Base-by-base conservation (phyloP, 2,113 vertebrate species). In the Helogale parvula region DNA sequence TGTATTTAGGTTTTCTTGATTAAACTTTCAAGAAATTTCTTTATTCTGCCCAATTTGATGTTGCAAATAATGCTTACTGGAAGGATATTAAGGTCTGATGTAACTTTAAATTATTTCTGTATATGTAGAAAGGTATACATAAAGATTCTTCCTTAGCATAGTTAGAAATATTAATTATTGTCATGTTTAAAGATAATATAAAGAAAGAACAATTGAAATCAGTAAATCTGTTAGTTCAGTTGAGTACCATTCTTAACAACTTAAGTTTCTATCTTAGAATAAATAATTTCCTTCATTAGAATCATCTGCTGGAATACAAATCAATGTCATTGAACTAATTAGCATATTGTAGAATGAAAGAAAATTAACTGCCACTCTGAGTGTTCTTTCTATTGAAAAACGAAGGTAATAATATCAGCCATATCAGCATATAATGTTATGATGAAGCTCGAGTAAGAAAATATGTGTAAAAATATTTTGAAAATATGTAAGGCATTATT, bases 201-300 rank as follows among this genome's bases (percentile, higher is more conserved):
- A 93, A 74, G 33, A 82, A 87, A 93, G 23, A 7, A 66, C 7
- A 63, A 89, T 52, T 94, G 80, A 60, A 89, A 50, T 54, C 74
- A 72, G 2, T 52, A 85, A 85, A 68, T 47, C 21, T 76, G 9
- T 52, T 81, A 66, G 23, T 92, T 92, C 11, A 68, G 3, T 41
- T 77, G 15, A 16, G 65, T 19, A 57, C 29, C 2, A 80, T 79
- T 72, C 77, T 95, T 84, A 79, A 13, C 10, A 77, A 15, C 2
- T 92, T 85, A 92, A 93, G 63, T 54, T 76, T 94, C 27, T 66
- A 19, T 60, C 13, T 80, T 81, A 84, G 35, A 91, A 25, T 91
- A 85, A 92, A 68, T 86, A 38, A 94, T 77, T 86, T 87, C 33
- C 5, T 87, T 94, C 23, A 21, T 86, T 82, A 96, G 41, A 92